phyloP scores from a whole-genome alignment of 1,140 invertebrate genomes.

The Procambarus virginalis region DNA sequence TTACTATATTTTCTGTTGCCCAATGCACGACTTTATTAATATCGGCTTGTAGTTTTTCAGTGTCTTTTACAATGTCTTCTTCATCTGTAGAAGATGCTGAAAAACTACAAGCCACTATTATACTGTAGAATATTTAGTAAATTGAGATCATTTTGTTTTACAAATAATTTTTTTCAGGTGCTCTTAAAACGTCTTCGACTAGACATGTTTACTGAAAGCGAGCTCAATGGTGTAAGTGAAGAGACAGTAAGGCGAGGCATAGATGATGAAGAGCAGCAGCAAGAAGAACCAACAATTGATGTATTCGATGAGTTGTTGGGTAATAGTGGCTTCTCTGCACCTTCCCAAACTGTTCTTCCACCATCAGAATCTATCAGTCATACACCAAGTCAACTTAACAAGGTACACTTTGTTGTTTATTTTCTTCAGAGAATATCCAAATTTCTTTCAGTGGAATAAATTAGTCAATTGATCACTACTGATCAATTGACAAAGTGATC shows the following conservation, averaged over 20 bases:
- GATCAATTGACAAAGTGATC: no score
- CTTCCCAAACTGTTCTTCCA: constrained; percentile 23
- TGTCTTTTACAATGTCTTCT: no score
- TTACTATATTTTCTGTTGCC: no score
- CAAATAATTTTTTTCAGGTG: constrained; percentile 69
- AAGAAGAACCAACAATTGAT: constrained; percentile 72
- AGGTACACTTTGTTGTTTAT: background rate
- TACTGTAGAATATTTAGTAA: no score
- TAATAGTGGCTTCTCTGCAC: constrained; percentile 12
- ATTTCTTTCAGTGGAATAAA: no score
- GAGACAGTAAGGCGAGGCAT: constrained; percentile 72
- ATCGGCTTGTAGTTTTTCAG: no score
- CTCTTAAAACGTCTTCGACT: constrained; percentile 75
- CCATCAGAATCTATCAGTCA: background rate
- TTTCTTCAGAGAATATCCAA: no score
- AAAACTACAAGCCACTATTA: no score
- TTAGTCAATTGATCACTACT: no score
- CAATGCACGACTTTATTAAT: no score
- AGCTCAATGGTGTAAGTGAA: background rate
- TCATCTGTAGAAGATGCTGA: no score
- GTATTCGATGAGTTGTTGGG: constrained; percentile 77
- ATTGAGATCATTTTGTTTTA: no score
- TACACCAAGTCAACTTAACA: background rate
- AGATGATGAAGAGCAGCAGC: constrained; percentile 71
- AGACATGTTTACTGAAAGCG: constrained; percentile 72